A percentile compares a stretch with the other conserved stretches of the same genome.
These are phyloP conservation scores for Mythimna loreyi DNA, from an alignment of 2,888 invertebrate genomes.

Conservation along the genomic window DNA sequence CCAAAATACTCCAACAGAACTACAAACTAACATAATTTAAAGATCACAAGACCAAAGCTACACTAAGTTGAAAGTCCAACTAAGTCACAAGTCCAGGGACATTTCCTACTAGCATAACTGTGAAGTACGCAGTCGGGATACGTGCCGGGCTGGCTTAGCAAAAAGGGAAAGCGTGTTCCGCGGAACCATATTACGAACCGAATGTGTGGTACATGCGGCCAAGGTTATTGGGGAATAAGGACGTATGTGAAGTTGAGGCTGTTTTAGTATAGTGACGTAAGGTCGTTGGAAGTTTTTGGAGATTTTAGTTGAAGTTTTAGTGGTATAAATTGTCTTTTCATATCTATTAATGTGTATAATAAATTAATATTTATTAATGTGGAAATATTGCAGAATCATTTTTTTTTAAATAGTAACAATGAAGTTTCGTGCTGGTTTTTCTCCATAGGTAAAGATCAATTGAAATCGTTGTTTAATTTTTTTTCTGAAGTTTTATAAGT, in stretches of 20 bases:
- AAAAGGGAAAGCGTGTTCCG: slow-evolving; percentile 81
- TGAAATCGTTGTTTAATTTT: too few relatives aligned
- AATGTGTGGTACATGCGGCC: slow-evolving; percentile 55
- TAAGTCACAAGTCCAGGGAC: slow-evolving; percentile 40
- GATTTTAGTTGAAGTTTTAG: neutral
- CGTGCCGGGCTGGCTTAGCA: slow-evolving; percentile 67
- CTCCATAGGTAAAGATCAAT: too few relatives aligned
- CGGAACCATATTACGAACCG: slow-evolving; percentile 73
- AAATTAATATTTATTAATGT: too few relatives aligned
- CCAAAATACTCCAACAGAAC: slow-evolving; percentile 27
- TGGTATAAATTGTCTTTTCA: too few relatives aligned
- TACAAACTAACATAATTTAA: slow-evolving; percentile 44
- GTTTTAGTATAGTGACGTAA: slow-evolving; percentile 5
- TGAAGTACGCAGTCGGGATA: slow-evolving; percentile 28
- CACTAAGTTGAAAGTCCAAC: slow-evolving; percentile 39
- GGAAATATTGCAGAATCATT: too few relatives aligned
- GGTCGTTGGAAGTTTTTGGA: slow-evolving; percentile 2
- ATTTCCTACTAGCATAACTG: slow-evolving; percentile 46
- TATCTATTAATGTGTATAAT: too few relatives aligned
- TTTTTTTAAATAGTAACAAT: too few relatives aligned
- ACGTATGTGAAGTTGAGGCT: slow-evolving; percentile 14
- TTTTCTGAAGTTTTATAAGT: too few relatives aligned
- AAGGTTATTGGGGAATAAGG: slow-evolving; percentile 38
- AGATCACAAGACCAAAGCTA: slow-evolving; percentile 40
- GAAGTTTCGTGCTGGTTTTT: too few relatives aligned